These are phyloP conservation scores for Chelonus formosanus DNA, from an alignment of 2,888 invertebrate genomes.

Conservation along the genomic window DNA sequence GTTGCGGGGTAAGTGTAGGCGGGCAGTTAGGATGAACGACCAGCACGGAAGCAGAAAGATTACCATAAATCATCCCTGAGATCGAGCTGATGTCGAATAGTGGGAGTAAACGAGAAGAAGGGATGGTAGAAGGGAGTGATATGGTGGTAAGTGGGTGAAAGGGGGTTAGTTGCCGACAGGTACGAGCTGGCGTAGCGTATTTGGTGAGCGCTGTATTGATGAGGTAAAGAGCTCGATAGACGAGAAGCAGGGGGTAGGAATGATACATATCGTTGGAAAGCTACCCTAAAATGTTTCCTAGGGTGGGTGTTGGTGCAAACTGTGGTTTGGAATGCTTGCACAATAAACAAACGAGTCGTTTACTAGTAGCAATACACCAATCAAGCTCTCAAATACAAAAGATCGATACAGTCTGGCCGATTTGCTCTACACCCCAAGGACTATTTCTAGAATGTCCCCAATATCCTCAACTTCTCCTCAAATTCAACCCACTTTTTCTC, in stretches of 20 bases:
- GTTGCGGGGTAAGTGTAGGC: slow-evolving; percentile 16
- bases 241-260: background rate
- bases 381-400: slow-evolving; percentile 21
- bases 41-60: slow-evolving; percentile 44
- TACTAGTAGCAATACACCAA: slow-evolving; percentile 12
- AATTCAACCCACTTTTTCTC: background rate
- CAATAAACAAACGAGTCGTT: slow-evolving; percentile 30
- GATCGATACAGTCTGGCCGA: slow-evolving; percentile 4
- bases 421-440: slow-evolving; percentile 3
- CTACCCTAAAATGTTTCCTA: background rate
- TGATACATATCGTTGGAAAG: slow-evolving; percentile 7
- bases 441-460: too few species aligned
- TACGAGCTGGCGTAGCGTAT: slow-evolving; percentile 40
- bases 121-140: slow-evolving; percentile 8
- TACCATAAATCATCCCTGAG: slow-evolving; percentile 47
- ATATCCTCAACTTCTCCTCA: too few species aligned
- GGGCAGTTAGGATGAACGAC: slow-evolving; percentile 40
- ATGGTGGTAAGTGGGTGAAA: slow-evolving; percentile 24
- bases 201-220: slow-evolving; percentile 44
- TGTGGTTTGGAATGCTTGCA: slow-evolving; percentile 22
- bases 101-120: slow-evolving; percentile 24
- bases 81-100: slow-evolving; percentile 34
- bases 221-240: slow-evolving; percentile 43
- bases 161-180: slow-evolving; percentile 36
- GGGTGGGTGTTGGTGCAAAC: slow-evolving; percentile 13